These are phyloP conservation scores for Aix galericulata DNA, from an alignment of 2,113 vertebrate species.

Conservation along the genomic window DNA sequence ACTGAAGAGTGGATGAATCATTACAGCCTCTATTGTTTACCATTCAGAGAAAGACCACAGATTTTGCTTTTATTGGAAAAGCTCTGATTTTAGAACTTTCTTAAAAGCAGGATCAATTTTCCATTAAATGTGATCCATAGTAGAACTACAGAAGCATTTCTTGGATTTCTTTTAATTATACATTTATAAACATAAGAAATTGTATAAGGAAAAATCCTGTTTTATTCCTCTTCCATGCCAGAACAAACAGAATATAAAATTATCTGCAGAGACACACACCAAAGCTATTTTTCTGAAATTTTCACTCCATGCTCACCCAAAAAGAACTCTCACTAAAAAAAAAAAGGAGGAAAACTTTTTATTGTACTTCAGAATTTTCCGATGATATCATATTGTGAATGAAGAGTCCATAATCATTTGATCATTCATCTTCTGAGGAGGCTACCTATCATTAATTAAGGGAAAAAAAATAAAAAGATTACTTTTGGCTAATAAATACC, in stretches of 20 bases:
- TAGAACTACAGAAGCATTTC: neutral
- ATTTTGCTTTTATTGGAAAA: slow-evolving; percentile 5
- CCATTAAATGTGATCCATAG: neutral
- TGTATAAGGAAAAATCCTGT: neutral
- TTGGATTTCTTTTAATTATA: neutral
- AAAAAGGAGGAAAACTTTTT: neutral
- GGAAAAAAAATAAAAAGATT: neutral
- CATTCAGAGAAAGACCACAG: neutral
- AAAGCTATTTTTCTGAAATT: neutral
- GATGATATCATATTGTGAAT: neutral
- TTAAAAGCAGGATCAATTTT: neutral
- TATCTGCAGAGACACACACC: neutral
- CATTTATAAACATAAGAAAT: neutral
- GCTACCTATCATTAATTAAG: neutral
- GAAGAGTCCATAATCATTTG: neutral
- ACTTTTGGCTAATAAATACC: neutral
- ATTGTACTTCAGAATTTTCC: neutral
- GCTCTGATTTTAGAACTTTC: neutral
- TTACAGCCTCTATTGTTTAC: slow-evolving; percentile 11
- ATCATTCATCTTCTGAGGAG: neutral
- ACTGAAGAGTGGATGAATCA: slow-evolving; percentile 25
- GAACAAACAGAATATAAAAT: neutral
- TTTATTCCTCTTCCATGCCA: neutral
- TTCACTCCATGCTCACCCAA: neutral
- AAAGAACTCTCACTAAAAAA: neutral